Evolutionary conservation across 1,140 invertebrate genomes (phyloP).

Genomic region (Halictus rubicundus): DNA sequence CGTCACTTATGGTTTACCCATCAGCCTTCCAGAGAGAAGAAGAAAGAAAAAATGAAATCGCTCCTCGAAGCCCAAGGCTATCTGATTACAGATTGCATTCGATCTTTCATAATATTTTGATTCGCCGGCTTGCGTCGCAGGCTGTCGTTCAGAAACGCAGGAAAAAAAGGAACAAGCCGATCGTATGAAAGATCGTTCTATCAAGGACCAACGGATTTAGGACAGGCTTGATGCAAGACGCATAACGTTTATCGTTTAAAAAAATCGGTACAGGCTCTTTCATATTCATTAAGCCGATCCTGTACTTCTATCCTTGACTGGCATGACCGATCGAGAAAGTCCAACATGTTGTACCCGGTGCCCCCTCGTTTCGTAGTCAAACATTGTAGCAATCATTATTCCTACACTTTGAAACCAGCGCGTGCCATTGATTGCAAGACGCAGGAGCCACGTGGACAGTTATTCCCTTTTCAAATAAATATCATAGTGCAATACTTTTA

Average conservation of each 20-base stretch:
- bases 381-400: no score
- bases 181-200: background rate
- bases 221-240: background rate
- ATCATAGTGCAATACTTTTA: no score
- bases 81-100: background rate
- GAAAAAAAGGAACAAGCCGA: background rate
- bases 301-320: conserved; percentile 72
- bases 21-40: background rate
- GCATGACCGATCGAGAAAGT: conserved; percentile 71
- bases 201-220: background rate
- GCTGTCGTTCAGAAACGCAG: background rate
- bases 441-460: no score
- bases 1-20: background rate
- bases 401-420: no score
- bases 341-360: conserved; percentile 41
- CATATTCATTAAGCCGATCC: conserved; percentile 64
- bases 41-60: background rate
- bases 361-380: background rate
- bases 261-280: conserved; percentile 38
- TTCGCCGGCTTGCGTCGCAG: no score
- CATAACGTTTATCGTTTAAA: background rate
- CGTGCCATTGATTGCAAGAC: no score
- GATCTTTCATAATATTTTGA: background rate
- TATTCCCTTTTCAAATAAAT: no score
- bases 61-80: background rate